phyloP scores from a whole-genome alignment of 1,140 invertebrate genomes.

The Bombus sibiricus region DNA sequence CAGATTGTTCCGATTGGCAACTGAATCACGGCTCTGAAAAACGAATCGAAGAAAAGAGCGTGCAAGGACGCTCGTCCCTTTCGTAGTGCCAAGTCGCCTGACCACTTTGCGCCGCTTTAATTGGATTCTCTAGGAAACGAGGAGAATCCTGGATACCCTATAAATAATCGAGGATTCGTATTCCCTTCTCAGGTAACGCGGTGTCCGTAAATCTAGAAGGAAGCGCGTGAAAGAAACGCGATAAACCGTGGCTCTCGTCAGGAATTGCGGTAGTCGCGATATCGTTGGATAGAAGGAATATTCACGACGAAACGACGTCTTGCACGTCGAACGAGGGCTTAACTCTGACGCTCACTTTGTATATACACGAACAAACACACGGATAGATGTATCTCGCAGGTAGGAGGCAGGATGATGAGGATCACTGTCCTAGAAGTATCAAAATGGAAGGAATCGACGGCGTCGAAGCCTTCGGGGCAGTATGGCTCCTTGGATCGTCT shows the following conservation, averaged over 20 bases:
- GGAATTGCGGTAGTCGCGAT: background rate
- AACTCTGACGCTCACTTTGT: background rate
- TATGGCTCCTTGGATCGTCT: constrained; percentile 61
- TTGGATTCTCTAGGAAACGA: constrained; percentile 49
- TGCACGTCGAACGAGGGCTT: background rate
- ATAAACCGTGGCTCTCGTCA: background rate
- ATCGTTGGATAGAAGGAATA: background rate
- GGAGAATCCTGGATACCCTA: constrained; percentile 17
- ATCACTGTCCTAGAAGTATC: constrained; percentile 70
- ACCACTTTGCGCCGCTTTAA: constrained; percentile 48
- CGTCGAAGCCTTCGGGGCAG: constrained; percentile 53
- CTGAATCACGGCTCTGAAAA: constrained; percentile 69
- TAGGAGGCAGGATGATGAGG: constrained; percentile 53
- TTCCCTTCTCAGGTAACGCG: background rate
- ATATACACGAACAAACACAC: background rate
- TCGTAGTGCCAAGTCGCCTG: constrained; percentile 45
- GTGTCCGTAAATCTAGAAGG: background rate
- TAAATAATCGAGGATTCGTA: constrained; percentile 32
- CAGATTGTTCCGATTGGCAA: constrained; percentile 57
- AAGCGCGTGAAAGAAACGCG: background rate
- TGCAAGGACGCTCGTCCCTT: constrained; percentile 68
- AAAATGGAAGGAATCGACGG: constrained; percentile 62
- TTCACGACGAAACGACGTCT: background rate
- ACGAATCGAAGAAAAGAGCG: constrained; percentile 66
- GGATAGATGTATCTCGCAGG: background rate